A percentile compares a stretch with the other conserved stretches of the same genome.
Evolutionary conservation across 1,140 invertebrate species (phyloP).

Genomic region (Hestina assimilis): DNA sequence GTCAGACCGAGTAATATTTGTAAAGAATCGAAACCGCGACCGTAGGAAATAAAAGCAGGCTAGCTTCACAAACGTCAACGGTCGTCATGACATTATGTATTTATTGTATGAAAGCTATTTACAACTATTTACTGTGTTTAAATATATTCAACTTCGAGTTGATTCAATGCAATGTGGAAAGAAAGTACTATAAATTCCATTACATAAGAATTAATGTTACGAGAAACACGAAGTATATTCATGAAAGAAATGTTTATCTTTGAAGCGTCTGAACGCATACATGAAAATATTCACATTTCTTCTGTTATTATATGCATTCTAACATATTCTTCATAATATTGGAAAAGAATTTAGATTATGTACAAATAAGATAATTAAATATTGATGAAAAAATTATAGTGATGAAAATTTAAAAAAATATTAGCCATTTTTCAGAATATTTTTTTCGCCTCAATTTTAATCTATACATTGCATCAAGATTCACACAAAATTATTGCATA

Average conservation of each 20-base stretch:
- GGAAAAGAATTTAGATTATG: too few species aligned
- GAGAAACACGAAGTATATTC: conserved; percentile 2
- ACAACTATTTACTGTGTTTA: not conserved
- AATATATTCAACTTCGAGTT: conserved; percentile 6
- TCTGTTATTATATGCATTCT: too few species aligned
- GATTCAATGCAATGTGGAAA: conserved; percentile 14
- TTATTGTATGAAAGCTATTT: not conserved
- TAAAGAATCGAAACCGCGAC: too few species aligned
- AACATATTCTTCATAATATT: too few species aligned
- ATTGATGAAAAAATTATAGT: too few species aligned
- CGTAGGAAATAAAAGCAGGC: too few species aligned
- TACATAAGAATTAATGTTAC: conserved; percentile 17
- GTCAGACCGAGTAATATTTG: too few species aligned
- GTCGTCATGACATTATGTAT: not conserved
- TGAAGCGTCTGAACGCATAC: not conserved
- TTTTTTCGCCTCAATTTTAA: too few species aligned
- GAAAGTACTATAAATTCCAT: conserved; percentile 13
- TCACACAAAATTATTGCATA: not conserved
- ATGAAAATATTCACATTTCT: not conserved
- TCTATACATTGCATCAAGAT: not conserved
- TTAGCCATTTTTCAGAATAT: too few species aligned
- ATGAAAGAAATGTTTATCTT: conserved; percentile 11
- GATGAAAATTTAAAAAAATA: too few species aligned
- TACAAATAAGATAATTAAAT: too few species aligned
- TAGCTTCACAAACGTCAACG: too few species aligned